A percentile compares a stretch with the other conserved stretches of the same genome.
Evolutionary conservation across 2,888 invertebrate genomes (phyloP).

Genomic region (Celastrina argiolus): DNA sequence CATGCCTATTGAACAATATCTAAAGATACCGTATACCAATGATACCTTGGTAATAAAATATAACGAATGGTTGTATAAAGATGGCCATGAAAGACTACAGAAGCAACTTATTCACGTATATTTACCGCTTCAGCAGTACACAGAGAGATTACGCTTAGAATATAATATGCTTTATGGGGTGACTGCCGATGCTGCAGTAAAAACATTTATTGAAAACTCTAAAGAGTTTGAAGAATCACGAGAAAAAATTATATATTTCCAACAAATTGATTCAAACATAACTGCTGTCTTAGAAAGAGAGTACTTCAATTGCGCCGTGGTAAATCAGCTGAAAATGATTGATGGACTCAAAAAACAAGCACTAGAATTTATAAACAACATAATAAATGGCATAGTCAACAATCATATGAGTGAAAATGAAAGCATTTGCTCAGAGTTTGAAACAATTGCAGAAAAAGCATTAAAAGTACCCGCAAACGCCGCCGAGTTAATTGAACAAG

Average conservation of each 20-base stretch:
- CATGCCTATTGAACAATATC: constrained; percentile 76
- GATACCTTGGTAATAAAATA: constrained; percentile 78
- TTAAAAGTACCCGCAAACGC: constrained; percentile 86
- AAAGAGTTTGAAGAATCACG: constrained; percentile 79
- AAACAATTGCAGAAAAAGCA: constrained; percentile 82
- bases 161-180: constrained; percentile 78
- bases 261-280: constrained; percentile 78
- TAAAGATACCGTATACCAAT: constrained; percentile 55
- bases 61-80: constrained; percentile 75
- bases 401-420: constrained; percentile 82
- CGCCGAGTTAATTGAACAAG: constrained; percentile 88
- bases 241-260: constrained; percentile 79
- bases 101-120: constrained; percentile 74
- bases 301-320: constrained; percentile 81
- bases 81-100: constrained; percentile 72
- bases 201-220: constrained; percentile 67
- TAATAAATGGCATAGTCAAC: constrained; percentile 80
- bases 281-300: constrained; percentile 81
- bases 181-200: constrained; percentile 64
- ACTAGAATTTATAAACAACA: constrained; percentile 75
- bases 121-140: constrained; percentile 75
- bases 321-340: constrained; percentile 81
- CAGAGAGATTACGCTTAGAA: constrained; percentile 68
- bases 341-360: constrained; percentile 78
- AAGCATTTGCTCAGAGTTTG: constrained; percentile 84